A percentile compares a stretch with the other conserved stretches of the same genome.
Conservation (phyloP, 2,797 vertebrate species). For the Podarcis siculus region DNA sequence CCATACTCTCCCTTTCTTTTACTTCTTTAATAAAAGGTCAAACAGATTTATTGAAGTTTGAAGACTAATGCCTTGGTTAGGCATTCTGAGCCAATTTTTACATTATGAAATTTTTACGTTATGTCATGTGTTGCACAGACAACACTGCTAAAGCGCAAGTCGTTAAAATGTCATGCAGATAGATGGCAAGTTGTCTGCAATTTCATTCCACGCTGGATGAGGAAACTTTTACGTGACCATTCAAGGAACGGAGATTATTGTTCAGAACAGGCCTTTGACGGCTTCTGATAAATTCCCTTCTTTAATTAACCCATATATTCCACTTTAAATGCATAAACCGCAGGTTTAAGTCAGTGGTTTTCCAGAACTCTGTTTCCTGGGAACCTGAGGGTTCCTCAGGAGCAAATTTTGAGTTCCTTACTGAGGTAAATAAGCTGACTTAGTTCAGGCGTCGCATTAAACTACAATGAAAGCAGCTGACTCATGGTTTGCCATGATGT, state of each 20-base stretch:
- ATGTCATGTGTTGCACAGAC: slow-evolving; percentile 41
- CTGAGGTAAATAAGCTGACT: not conserved
- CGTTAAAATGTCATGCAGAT: slow-evolving; percentile 54
- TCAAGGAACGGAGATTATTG: slow-evolving; percentile 45
- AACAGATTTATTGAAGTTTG: slow-evolving; percentile 4
- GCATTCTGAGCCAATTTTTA: slow-evolving; percentile 33
- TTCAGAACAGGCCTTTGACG: slow-evolving; percentile 15
- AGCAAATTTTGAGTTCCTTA: not conserved
- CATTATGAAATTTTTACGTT: slow-evolving; percentile 38
- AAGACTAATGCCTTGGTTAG: slow-evolving; percentile 19
- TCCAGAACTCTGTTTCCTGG: not conserved
- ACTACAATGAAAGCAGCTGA: not conserved
- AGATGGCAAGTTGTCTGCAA: slow-evolving; percentile 35
- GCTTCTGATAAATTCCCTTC: not conserved
- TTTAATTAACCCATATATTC: slow-evolving; percentile 33
- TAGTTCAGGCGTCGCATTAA: not conserved
- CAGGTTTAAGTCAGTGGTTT: not conserved
- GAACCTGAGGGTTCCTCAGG: not conserved
- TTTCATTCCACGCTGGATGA: slow-evolving; percentile 60
- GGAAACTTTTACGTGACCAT: slow-evolving; percentile 44
- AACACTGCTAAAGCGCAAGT: slow-evolving; percentile 49
- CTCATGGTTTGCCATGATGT: not conserved
- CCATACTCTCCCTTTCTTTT: not conserved
- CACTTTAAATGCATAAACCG: slow-evolving; percentile 27
- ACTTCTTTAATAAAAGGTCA: slow-evolving; percentile 3